These are phyloP conservation scores for Harpagus bidentatus DNA, from an alignment of 2,113 vertebrate genomes.

Conservation along the genomic window DNA sequence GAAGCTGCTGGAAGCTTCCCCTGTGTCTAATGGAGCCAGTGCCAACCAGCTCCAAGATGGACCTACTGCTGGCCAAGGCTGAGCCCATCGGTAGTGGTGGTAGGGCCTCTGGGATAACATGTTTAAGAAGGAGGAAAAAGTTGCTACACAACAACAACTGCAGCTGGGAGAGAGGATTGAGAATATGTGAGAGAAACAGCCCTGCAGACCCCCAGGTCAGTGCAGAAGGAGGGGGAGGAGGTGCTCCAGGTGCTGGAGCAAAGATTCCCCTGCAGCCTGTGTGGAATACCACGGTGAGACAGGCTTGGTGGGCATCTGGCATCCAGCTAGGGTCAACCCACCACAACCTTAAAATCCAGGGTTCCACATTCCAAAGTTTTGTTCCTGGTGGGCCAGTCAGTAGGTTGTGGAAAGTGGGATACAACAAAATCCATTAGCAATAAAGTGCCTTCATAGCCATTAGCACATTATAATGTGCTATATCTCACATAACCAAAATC, in stretches of 20 bases:
- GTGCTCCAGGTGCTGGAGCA: fast-evolving
- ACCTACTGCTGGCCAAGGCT: fast-evolving
- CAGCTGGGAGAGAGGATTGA: neutral
- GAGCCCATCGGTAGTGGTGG: fast-evolving
- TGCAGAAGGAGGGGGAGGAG: neutral
- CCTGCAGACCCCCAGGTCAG: neutral
- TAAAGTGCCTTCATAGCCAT: neutral
- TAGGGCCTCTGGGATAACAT: fast-evolving
- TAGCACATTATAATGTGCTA: neutral
- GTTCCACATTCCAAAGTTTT: neutral
- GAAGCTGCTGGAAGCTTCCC: neutral
- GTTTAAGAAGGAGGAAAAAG: neutral
- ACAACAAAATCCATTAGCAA: neutral
- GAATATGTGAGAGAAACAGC: neutral
- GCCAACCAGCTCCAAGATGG: neutral
- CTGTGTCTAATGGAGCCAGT: neutral
- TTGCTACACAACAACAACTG: too few relatives aligned
- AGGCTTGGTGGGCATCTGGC: neutral
- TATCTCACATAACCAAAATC: neutral
- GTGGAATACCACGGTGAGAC: neutral
- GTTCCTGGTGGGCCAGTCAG: neutral
- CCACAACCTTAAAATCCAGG: neutral
- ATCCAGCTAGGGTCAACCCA: too few relatives aligned
- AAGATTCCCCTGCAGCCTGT: neutral
- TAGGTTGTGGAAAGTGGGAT: neutral